These are phyloP conservation scores for Lacanobia oleracea DNA, from an alignment of 2,888 invertebrate species.

Conservation along the genomic window DNA sequence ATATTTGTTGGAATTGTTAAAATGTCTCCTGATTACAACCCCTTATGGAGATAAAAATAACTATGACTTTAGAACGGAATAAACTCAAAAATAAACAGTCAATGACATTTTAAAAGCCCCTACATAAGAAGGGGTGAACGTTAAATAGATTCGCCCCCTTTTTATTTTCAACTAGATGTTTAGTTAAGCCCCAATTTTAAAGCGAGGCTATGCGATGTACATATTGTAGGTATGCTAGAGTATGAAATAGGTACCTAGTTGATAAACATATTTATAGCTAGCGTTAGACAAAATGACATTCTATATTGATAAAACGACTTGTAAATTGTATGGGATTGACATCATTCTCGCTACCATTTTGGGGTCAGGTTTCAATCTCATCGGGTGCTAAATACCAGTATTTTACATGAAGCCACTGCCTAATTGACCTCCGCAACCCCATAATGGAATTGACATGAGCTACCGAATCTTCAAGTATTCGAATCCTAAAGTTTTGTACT, in stretches of 20 bases:
- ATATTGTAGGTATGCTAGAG: slow-evolving; percentile 60
- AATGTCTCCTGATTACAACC: slow-evolving; percentile 1
- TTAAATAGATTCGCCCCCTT: slow-evolving; percentile 2
- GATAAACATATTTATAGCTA: slow-evolving; percentile 40
- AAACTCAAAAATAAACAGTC: slow-evolving; percentile 9
- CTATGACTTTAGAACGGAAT: neutral
- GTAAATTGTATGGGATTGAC: neutral
- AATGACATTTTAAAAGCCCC: neutral
- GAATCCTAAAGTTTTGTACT: too few relatives aligned
- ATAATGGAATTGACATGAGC: too few relatives aligned
- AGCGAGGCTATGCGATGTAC: slow-evolving; percentile 59
- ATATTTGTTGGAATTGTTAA: neutral
- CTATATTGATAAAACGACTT: neutral
- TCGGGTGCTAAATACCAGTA: neutral
- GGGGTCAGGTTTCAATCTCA: neutral
- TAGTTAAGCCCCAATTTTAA: slow-evolving; percentile 41
- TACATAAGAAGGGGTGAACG: neutral
- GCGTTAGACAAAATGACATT: neutral
- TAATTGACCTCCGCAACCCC: neutral
- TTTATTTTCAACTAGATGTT: slow-evolving; percentile 21
- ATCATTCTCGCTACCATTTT: neutral
- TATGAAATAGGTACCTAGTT: slow-evolving; percentile 56
- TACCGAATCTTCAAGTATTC: too few relatives aligned
- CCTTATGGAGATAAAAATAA: neutral
- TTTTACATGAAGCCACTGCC: neutral